These are phyloP conservation scores for Opisthocomus hoazin DNA, from an alignment of 2,113 vertebrate species.

Conservation along the genomic window DNA sequence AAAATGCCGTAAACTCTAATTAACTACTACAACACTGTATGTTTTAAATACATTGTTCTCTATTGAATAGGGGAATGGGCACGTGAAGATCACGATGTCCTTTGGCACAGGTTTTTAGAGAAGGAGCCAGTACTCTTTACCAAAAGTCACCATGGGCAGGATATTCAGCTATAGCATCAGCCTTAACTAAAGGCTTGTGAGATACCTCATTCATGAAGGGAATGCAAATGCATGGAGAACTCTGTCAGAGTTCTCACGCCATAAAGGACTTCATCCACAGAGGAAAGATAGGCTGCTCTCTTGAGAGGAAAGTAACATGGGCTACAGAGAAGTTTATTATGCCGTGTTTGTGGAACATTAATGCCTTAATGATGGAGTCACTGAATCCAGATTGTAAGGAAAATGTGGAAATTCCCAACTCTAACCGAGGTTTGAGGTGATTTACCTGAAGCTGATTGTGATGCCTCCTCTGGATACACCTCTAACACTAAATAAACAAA, in stretches of 20 bases:
- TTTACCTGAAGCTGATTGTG: not conserved
- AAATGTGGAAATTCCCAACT: not conserved
- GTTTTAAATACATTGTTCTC: not conserved
- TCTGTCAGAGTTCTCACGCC: not conserved
- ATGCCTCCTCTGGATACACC: not conserved
- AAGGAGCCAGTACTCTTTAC: not conserved
- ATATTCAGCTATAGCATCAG: not conserved
- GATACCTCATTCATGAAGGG: not conserved
- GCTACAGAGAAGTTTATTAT: not conserved
- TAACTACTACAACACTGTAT: not conserved
- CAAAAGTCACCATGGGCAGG: not conserved
- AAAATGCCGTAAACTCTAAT: constrained; percentile 4
- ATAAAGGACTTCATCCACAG: not conserved
- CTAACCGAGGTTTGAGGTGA: not conserved
- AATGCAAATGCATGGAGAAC: not conserved
- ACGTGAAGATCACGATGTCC: not conserved
- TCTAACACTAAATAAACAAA: not conserved
- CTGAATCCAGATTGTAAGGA: not conserved
- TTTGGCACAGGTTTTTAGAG: not conserved
- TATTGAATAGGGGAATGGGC: not conserved
- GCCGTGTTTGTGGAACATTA: not conserved
- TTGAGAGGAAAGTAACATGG: not conserved
- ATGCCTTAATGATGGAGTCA: not conserved
- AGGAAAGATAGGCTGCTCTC: not conserved
- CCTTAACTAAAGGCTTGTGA: not conserved